Percentiles rank a stretch among this genome's conserved stretches.
Evolutionary conservation across 2,888 invertebrate species (phyloP).

Genomic region (Amphipoea oculea): DNA sequence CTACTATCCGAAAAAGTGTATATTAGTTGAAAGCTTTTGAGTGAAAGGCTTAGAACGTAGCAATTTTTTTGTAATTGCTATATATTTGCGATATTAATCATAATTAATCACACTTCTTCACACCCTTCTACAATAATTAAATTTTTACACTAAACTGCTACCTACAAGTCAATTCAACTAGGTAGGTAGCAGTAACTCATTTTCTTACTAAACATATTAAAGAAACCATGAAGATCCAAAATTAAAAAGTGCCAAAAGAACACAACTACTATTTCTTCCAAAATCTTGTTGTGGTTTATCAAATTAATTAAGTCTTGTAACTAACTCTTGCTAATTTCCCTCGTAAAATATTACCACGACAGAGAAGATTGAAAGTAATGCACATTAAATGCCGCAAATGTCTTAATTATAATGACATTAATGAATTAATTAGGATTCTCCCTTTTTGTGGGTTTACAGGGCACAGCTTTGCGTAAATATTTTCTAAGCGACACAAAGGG

Average conservation of each 20-base stretch:
- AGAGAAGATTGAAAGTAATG: constrained; percentile 76
- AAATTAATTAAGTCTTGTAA: constrained; percentile 31
- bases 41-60: background rate
- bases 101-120: background rate
- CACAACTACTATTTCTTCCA: constrained; percentile 8
- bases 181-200: background rate
- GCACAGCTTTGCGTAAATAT: constrained; percentile 83
- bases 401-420: constrained; percentile 84
- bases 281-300: background rate
- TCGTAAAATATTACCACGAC: constrained; percentile 64
- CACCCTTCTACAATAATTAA: background rate
- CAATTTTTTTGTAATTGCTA: background rate
- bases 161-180: background rate
- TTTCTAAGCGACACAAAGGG: constrained; percentile 83
- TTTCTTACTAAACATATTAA: background rate
- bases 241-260: background rate
- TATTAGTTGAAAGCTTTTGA: background rate
- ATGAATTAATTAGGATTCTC: constrained; percentile 85
- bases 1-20: background rate
- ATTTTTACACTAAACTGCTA: background rate
- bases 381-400: constrained; percentile 79
- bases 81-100: background rate
- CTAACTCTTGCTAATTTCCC: constrained; percentile 53
- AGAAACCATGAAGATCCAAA: too few species aligned
- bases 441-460: constrained; percentile 78